Evolutionary conservation across 2,113 vertebrate species (phyloP).

Genomic region (Parus major): DNA sequence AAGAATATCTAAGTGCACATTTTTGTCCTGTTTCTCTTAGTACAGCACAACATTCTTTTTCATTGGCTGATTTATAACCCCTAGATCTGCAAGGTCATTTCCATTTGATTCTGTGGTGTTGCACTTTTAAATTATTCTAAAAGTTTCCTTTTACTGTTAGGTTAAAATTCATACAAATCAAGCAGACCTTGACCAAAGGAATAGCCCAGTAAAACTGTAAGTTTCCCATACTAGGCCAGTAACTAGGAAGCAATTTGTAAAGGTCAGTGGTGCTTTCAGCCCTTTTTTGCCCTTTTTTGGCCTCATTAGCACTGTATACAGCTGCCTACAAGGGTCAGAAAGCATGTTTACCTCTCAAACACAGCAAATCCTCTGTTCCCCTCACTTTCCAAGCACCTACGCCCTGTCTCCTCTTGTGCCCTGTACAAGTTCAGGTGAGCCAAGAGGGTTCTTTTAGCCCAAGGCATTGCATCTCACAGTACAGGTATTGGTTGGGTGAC

Average conservation of each 20-base stretch:
- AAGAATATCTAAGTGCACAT: background rate
- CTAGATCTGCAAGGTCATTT: conserved; percentile 52
- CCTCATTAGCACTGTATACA: background rate
- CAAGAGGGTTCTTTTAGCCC: background rate
- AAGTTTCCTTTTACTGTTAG: conserved; percentile 21
- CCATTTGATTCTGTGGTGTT: conserved; percentile 33
- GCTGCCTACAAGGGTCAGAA: background rate
- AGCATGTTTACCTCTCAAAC: background rate
- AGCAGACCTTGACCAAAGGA: conserved; percentile 25
- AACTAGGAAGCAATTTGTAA: conserved; percentile 12
- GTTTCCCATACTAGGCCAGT: background rate
- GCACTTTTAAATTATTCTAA: conserved; percentile 33
- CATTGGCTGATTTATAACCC: conserved; percentile 33
- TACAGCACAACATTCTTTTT: background rate
- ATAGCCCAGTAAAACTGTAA: background rate
- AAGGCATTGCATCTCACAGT: background rate
- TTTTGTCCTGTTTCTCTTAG: background rate
- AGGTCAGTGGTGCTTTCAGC: background rate
- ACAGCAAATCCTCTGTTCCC: background rate
- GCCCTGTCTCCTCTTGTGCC: background rate
- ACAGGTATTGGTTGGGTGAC: background rate
- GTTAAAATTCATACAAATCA: conserved; percentile 27
- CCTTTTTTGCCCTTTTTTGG: background rate
- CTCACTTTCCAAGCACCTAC: background rate
- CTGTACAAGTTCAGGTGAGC: background rate